Percentiles rank a stretch among this genome's conserved stretches.
Evolutionary conservation across 2,113 vertebrate species (phyloP).

Genomic region (Phaethornis superciliosus): DNA sequence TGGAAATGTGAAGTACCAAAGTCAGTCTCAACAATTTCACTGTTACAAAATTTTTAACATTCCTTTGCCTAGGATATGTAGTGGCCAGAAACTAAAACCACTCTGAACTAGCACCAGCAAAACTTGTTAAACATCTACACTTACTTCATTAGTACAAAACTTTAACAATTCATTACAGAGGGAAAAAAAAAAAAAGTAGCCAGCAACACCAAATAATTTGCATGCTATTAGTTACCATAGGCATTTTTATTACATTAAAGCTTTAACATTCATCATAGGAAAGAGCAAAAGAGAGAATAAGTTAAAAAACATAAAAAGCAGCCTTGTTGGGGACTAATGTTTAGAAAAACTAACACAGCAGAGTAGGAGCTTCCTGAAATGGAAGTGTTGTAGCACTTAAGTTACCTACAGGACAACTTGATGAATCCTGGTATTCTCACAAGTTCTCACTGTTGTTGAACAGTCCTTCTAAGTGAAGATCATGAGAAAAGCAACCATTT

Average conservation of each 20-base stretch:
- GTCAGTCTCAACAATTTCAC: not conserved
- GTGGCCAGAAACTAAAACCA: not conserved
- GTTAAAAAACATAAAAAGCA: not conserved
- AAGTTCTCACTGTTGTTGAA: not conserved
- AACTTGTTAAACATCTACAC: not conserved
- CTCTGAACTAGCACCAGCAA: not conserved
- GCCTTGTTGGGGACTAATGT: not conserved
- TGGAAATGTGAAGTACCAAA: not conserved
- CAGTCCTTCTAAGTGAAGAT: not conserved
- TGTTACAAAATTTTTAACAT: not conserved
- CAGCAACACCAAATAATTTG: conserved; percentile 6
- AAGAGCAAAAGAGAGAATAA: conserved; percentile 27
- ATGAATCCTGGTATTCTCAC: not conserved
- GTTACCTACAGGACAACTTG: not conserved
- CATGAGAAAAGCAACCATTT: not conserved
- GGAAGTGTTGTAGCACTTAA: not conserved
- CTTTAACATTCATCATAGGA: conserved; percentile 30
- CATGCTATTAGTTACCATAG: not conserved
- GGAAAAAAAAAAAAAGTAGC: not conserved
- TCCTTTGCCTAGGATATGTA: not conserved
- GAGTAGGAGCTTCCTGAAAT: not conserved
- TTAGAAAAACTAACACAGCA: not conserved
- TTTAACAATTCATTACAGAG: not conserved
- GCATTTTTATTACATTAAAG: conserved; percentile 50
- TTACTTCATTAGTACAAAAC: not conserved